phyloP scores from a whole-genome alignment of 2,113 vertebrate genomes.

The Larimichthys crocea region DNA sequence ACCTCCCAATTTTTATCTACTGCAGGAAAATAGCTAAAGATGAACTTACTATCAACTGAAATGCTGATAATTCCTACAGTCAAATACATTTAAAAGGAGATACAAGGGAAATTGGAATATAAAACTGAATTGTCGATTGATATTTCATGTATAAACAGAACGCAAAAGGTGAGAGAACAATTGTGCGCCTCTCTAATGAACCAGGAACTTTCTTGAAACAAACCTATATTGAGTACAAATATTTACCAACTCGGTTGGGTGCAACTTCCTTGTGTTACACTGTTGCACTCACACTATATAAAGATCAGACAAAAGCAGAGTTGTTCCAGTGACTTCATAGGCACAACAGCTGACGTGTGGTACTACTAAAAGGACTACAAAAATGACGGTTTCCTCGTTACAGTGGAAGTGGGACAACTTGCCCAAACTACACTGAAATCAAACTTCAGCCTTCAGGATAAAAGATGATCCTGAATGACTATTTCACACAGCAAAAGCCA shows the following conservation, averaged over 20 bases:
- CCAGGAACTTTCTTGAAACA: conserved; percentile 8
- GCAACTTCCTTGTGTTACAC: conserved; percentile 36
- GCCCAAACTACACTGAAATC: not conserved
- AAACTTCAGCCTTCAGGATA: not conserved
- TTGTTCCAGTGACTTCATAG: conserved; percentile 5
- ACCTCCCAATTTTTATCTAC: not conserved
- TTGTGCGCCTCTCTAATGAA: not conserved
- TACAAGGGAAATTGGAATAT: not conserved
- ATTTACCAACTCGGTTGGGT: conserved; percentile 6
- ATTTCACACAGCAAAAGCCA: not conserved
- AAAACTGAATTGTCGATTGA: not conserved
- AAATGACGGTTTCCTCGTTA: not conserved
- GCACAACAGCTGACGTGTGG: conserved; percentile 1
- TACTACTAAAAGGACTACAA: conserved; percentile 10
- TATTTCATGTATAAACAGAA: not conserved
- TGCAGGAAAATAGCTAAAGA: not conserved
- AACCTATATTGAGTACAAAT: conserved; percentile 17
- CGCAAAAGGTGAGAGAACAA: not conserved
- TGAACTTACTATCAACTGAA: not conserved
- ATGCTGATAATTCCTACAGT: too few relatives aligned
- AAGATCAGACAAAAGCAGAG: not conserved
- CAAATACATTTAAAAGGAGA: not conserved
- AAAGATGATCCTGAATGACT: not conserved
- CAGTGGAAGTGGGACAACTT: not conserved
- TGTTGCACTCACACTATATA: not conserved